Base-by-base conservation (phyloP, 2,888 invertebrate genomes). In the Orthosia gothica region DNA sequence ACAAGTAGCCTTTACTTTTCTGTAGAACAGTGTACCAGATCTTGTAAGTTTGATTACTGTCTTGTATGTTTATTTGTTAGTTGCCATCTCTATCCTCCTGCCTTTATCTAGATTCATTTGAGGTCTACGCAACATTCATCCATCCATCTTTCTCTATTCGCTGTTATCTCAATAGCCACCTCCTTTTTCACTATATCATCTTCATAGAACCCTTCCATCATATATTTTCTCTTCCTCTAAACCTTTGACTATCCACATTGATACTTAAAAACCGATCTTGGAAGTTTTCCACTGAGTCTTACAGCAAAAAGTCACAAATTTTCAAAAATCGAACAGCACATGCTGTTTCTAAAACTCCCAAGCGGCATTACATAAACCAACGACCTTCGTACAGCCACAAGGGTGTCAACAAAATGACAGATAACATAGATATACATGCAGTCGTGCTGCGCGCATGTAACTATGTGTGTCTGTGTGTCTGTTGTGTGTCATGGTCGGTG, bases 401-500 rank as follows among this genome's bases (percentile, higher is more conserved):
- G 78, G 74, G 83, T 83, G 83, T 74, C 85, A 85, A 82, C 70
- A 69, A 70, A 78, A 78, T 76, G 84, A 58, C 70, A 68, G 83
- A 83, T 83, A 83, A 82, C 68, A 58, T 72, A 74, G 82, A 83
- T 70, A 83, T 85, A 85, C 55, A 70, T 69, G 73, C 77, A 74
- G 64, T 77, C 78, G 68, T 64, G 77, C 18, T 20, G 58, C 26
- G 72, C 52, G 73, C 78, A 73, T 71, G 78, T 79, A 72, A 58
- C 74, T 67, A 69, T 62, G 54, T 32, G 26, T 0, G 32, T 5
- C 74, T 67, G 67, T 62, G 55, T 32, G 26, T 0, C 45, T 5
- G 13, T 70, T 78, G 82, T 88, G 79, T 88, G 87, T 88, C 87
- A 88, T 62, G 87, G 87, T 23, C 88, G 23, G 12, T 2, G 32